Percentiles rank a stretch among this genome's conserved stretches.
Evolutionary conservation across 2,113 vertebrate genomes (phyloP).

Genomic region (Girardinichthys multiradiatus): DNA sequence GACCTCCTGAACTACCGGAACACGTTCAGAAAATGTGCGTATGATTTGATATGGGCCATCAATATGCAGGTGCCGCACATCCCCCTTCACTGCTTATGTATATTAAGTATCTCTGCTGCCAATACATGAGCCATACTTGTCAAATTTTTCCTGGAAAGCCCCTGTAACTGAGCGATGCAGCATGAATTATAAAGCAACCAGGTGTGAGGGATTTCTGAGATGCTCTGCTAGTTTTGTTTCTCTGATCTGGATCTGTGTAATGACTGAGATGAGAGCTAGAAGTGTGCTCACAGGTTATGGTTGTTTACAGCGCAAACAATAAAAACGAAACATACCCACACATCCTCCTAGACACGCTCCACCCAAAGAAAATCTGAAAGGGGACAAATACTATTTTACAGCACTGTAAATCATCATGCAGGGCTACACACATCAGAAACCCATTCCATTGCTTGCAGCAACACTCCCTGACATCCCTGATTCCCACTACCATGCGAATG

Average conservation of each 20-base stretch:
- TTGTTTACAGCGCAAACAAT: not conserved
- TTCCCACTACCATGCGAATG: constrained; percentile 16
- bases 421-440: constrained; percentile 30
- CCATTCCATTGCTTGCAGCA: constrained; percentile 38
- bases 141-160: constrained; percentile 32
- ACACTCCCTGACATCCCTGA: not conserved
- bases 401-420: not conserved
- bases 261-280: constrained; percentile 38
- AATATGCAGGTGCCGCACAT: not conserved
- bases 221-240: constrained; percentile 37
- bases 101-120: constrained; percentile 2
- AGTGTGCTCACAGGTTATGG: constrained; percentile 35
- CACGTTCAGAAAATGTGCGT: not conserved
- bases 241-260: constrained; percentile 26
- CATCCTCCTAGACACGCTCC: no score
- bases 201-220: constrained; percentile 28
- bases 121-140: constrained; percentile 9
- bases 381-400: not conserved
- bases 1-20: constrained; percentile 2
- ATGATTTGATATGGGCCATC: not conserved
- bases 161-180: constrained; percentile 4
- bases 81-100: constrained; percentile 1
- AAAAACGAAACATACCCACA: constrained; percentile 16
- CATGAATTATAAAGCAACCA: constrained; percentile 27
- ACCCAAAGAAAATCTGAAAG: no score